Percentiles rank a stretch among this genome's conserved stretches.
Evolutionary conservation across 1,140 invertebrate genomes (phyloP).

Genomic region (Diorhabda carinulata): DNA sequence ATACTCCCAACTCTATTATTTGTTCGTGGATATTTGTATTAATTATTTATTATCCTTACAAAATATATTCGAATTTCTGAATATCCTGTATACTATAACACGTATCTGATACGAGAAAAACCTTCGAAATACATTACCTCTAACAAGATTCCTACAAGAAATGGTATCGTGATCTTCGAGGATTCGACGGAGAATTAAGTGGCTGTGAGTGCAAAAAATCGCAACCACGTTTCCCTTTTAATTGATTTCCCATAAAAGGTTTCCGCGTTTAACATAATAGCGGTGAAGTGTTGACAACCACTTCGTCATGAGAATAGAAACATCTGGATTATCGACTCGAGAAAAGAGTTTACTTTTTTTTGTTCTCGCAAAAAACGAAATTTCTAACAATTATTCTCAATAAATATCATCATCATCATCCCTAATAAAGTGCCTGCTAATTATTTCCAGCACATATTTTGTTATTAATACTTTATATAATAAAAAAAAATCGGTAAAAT

Average conservation of each 20-base stretch:
- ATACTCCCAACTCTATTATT: too few species aligned
- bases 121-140: not conserved
- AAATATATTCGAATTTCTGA: too few species aligned
- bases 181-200: not conserved
- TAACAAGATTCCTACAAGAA: not conserved
- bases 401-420: too few species aligned
- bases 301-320: constrained; percentile 31
- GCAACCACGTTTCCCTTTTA: constrained; percentile 46
- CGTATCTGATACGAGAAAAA: not conserved
- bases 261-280: constrained; percentile 46
- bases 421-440: too few species aligned
- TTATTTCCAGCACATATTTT: too few species aligned
- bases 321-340: not conserved
- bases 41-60: too few species aligned
- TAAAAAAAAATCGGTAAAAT: too few species aligned
- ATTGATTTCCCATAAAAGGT: constrained; percentile 49
- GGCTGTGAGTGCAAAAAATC: constrained; percentile 11
- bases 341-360: not conserved
- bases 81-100: too few species aligned
- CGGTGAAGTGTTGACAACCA: constrained; percentile 46
- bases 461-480: too few species aligned
- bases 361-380: not conserved
- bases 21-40: too few species aligned
- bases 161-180: not conserved
- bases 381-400: too few species aligned